Evolutionary conservation across 2,797 vertebrate genomes (phyloP), one percentile per base, ranked within the genome.

Genomic region (Paratrypauchen microcephalus): DNA sequence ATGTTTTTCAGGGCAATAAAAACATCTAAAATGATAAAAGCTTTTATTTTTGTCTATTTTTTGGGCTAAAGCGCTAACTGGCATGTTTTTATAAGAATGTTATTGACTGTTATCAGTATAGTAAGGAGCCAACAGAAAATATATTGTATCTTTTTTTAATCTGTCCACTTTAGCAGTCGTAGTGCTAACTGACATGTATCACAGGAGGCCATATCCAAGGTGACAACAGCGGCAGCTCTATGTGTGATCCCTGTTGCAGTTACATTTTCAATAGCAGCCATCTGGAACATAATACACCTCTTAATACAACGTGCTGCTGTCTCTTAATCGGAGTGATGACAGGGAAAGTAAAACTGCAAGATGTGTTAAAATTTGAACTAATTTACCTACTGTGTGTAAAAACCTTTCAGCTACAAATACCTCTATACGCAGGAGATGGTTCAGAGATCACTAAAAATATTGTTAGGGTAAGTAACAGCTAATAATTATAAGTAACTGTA

Each of bases 111-210:
- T 32, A 1, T 7, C 30, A 7, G 30, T 32, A 32, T 32, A 32
- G 30, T 32, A 32, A 32, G 30, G 30, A 32, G 8, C 32, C 9
- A 36, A 36, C 32, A 36, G 32, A 9, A 36, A 36, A 9, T 9
- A 36, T 36, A 36, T 36, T 36, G 9, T 36, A 36, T 7, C 8
- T 36, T 36, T 36, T 36, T 6, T 36, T 6, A 36, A 36, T 9
- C 32, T 36, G 32, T 6, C 32, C 32, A 36, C 32, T 54, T 21
- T 21, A 23, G 52, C 8, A n/a, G 18, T 50, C 19, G 41, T n/a
- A 56, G 72, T 60, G 47, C 65, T 32, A 72, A 36, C 55, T 74
- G 24, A 70, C 68, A 70, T 70, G 26, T 68, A 84, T 78, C 26
- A 23, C 72, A 77, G 72, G 66, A 63, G 71, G 71, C 45, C 65